These are phyloP conservation scores for Bucorvus abyssinicus DNA, from an alignment of 2,797 vertebrate species.

Conservation along the genomic window DNA sequence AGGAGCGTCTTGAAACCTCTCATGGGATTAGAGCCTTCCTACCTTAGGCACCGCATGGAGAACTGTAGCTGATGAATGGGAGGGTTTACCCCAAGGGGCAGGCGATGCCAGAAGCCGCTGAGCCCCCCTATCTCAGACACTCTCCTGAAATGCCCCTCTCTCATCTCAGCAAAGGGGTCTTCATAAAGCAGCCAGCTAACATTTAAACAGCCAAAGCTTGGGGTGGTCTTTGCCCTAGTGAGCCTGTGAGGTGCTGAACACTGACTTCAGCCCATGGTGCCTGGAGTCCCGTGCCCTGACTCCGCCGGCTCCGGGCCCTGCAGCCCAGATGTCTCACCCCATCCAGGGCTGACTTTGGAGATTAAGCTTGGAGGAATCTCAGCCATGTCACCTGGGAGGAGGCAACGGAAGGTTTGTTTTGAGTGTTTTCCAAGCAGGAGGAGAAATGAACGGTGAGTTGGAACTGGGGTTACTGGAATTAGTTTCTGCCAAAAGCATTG, in stretches of 20 bases:
- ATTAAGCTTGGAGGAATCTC: background rate
- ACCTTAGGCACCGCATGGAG: background rate
- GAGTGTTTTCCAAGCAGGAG: background rate
- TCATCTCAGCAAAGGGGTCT: background rate
- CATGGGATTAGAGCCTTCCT: background rate
- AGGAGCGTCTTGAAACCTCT: background rate
- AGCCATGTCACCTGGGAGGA: background rate
- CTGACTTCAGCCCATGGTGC: background rate
- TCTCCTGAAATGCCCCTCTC: background rate
- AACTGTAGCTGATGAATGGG: background rate
- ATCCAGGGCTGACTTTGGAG: background rate
- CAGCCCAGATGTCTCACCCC: background rate
- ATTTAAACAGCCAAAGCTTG: background rate
- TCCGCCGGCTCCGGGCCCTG: background rate
- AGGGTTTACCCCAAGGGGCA: background rate
- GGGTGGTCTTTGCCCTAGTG: background rate
- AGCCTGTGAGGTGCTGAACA: background rate
- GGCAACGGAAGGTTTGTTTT: background rate
- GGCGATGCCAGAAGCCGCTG: rapidly evolving
- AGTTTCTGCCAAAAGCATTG: background rate
- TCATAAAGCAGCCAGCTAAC: background rate
- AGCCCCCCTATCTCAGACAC: background rate
- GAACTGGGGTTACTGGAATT: background rate
- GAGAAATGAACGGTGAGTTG: background rate
- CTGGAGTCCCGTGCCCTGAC: no score